A percentile compares a stretch with the other conserved stretches of the same genome.
These are phyloP conservation scores for Pampusana beccarii DNA, from an alignment of 2,113 vertebrate genomes.

Conservation along the genomic window DNA sequence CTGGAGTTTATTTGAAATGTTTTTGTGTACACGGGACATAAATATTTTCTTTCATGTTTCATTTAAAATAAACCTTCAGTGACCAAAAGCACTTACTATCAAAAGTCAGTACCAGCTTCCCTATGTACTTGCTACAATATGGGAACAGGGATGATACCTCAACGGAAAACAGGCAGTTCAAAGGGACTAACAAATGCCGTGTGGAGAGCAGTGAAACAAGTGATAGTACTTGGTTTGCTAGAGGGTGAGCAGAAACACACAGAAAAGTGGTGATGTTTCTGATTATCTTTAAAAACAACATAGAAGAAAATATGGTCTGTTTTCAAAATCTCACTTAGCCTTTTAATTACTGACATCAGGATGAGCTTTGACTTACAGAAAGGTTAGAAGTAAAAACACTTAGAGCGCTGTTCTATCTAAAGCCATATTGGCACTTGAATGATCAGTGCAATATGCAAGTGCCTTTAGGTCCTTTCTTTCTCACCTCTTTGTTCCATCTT, in stretches of 20 bases:
- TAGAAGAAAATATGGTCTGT: not conserved
- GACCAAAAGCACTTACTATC: not conserved
- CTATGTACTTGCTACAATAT: not conserved
- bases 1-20: not conserved
- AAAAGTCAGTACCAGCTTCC: not conserved
- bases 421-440: not conserved
- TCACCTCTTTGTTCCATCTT: not conserved
- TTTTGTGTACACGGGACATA: not conserved
- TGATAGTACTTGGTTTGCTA: not conserved
- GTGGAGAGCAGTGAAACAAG: not conserved
- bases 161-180: not conserved
- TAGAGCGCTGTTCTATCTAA: not conserved
- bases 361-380: not conserved
- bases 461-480: not conserved
- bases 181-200: not conserved
- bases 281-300: not conserved
- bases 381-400: not conserved
- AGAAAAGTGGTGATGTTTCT: not conserved
- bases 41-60: not conserved
- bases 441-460: not conserved
- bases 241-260: not conserved
- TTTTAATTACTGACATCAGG: not conserved
- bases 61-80: not conserved
- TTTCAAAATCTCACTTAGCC: not conserved
- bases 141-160: not conserved